A percentile compares a stretch with the other conserved stretches of the same genome.
These are phyloP conservation scores for Musca vetustissima DNA, from an alignment of 1,140 invertebrate species.

Conservation along the genomic window DNA sequence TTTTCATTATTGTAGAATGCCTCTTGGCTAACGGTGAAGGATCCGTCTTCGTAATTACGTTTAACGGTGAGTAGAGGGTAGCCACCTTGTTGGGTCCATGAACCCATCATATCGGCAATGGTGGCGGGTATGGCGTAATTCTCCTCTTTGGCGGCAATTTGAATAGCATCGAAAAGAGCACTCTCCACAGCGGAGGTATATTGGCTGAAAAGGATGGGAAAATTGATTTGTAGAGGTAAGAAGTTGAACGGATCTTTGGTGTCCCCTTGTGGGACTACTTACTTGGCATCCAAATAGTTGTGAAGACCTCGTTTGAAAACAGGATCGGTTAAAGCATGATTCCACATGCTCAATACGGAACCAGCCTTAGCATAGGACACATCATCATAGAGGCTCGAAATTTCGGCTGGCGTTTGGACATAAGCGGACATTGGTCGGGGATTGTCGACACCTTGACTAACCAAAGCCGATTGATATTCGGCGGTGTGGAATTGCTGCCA, in stretches of 20 bases:
- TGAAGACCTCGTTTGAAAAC: constrained; percentile 81
- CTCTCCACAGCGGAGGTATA: constrained; percentile 62
- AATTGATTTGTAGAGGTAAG: too few relatives aligned
- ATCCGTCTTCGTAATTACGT: constrained; percentile 54
- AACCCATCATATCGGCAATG: constrained; percentile 60
- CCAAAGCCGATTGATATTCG: constrained; percentile 66
- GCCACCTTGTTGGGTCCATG: constrained; percentile 70
- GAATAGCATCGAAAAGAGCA: constrained; percentile 67
- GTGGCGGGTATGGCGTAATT: constrained; percentile 34
- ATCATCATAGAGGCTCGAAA: constrained; percentile 75
- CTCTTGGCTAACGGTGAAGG: constrained; percentile 55
- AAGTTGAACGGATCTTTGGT: background rate
- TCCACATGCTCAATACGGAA: constrained; percentile 88
- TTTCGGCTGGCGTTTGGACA: constrained; percentile 71
- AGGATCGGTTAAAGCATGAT: constrained; percentile 81
- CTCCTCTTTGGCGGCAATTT: constrained; percentile 57
- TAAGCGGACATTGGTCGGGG: constrained; percentile 75
- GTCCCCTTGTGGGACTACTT: constrained; percentile 31
- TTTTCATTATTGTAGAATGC: constrained; percentile 44
- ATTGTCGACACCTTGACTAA: constrained; percentile 64
- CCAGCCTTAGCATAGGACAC: constrained; percentile 74
- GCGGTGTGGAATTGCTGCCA: constrained; percentile 77
- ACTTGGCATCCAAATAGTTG: constrained; percentile 72
- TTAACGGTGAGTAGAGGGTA: constrained; percentile 66
- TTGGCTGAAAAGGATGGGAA: constrained; percentile 35